Evolutionary conservation across 2,888 invertebrate genomes (phyloP).

Genomic region (Lasioglossum marginatum): DNA sequence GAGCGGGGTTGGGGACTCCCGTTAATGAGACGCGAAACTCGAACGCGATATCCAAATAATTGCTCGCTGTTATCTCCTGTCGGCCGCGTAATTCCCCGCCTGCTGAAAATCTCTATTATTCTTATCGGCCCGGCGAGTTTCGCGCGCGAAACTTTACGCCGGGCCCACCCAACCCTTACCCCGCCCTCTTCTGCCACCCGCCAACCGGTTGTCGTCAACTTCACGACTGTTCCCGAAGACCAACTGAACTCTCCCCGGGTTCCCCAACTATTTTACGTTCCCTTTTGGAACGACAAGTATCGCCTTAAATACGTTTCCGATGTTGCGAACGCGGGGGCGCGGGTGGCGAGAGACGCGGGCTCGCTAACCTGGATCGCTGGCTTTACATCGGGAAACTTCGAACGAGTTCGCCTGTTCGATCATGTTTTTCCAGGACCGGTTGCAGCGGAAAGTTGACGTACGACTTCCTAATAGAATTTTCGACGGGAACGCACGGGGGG

Average conservation of each 20-base stretch:
- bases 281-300: constrained; percentile 21
- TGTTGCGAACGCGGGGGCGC: neutral
- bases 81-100: constrained; percentile 27
- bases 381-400: constrained; percentile 22
- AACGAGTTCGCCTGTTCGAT: constrained; percentile 3
- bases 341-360: neutral
- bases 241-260: constrained; percentile 16
- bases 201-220: constrained; percentile 24
- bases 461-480: constrained; percentile 1
- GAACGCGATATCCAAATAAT: constrained; percentile 27
- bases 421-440: constrained; percentile 17
- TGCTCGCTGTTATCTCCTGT: constrained; percentile 31
- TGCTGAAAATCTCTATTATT: constrained; percentile 40
- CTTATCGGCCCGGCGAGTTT: constrained; percentile 27
- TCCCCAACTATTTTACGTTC: constrained; percentile 28
- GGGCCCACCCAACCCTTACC: neutral
- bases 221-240: constrained; percentile 26
- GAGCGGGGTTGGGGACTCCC: neutral
- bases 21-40: constrained; percentile 15
- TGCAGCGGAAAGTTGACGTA: neutral
- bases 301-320: constrained; percentile 35
- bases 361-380: neutral
- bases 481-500: neutral
- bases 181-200: neutral
- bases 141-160: constrained; percentile 19